These are phyloP conservation scores for Phortica okadai DNA, from an alignment of 2,888 invertebrate species.

Conservation along the genomic window DNA sequence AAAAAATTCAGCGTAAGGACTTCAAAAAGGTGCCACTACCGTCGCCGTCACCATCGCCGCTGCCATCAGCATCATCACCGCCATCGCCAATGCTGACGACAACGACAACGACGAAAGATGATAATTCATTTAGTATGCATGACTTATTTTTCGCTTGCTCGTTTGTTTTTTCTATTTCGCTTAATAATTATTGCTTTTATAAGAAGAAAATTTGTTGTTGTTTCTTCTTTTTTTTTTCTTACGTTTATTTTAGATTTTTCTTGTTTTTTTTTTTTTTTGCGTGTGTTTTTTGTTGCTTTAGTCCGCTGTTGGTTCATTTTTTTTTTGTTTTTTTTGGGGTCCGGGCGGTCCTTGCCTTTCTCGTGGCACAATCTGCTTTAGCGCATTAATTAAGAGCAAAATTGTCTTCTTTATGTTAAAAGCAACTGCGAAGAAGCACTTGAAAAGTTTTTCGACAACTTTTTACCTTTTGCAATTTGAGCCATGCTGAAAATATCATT, in stretches of 20 bases:
- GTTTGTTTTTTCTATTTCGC: slow-evolving; percentile 26
- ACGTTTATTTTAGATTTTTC: neutral
- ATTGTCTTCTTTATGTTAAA: slow-evolving; percentile 22
- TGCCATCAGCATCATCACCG: no score
- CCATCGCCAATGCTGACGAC: neutral
- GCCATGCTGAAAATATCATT: slow-evolving; percentile 31
- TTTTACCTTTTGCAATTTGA: slow-evolving; percentile 21
- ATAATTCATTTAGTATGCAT: slow-evolving; percentile 58
- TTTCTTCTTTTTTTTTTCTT: neutral
- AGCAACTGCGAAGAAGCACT: slow-evolving; percentile 14
- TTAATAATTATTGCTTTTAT: slow-evolving; percentile 34
- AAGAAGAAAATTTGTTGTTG: slow-evolving; percentile 9
- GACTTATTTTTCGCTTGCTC: slow-evolving; percentile 49
- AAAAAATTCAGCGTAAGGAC: neutral
- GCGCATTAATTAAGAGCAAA: slow-evolving; percentile 31
- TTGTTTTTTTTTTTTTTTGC: neutral
- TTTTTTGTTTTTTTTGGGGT: neutral
- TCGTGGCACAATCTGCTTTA: slow-evolving; percentile 23
- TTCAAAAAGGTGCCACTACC: neutral
- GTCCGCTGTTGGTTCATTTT: neutral
- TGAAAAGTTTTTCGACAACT: slow-evolving; percentile 33
- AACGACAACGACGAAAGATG: slow-evolving; percentile 16
- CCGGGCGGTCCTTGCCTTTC: neutral
- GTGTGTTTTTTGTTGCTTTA: neutral
- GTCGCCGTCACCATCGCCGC: no score